These are phyloP conservation scores for Entelurus aequoreus DNA, from an alignment of 2,113 vertebrate species.

Conservation along the genomic window DNA sequence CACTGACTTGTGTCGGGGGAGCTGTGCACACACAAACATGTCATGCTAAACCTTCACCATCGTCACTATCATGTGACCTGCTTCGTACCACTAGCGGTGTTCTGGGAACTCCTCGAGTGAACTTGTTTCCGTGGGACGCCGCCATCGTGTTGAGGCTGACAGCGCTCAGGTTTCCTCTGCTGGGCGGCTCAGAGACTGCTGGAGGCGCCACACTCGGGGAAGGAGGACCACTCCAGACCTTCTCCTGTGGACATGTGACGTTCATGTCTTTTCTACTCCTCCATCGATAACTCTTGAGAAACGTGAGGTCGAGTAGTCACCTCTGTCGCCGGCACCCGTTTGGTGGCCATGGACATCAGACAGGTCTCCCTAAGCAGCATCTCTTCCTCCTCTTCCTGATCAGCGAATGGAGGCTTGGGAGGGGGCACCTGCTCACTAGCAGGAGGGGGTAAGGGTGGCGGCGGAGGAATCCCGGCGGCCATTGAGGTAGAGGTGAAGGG, in stretches of 20 bases:
- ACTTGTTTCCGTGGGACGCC: slow-evolving; percentile 77
- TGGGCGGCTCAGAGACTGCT: slow-evolving; percentile 45
- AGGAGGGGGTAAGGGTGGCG: slow-evolving; percentile 80
- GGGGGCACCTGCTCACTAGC: slow-evolving; percentile 85
- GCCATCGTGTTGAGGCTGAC: slow-evolving; percentile 83
- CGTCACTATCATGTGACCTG: neutral
- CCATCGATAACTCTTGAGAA: neutral
- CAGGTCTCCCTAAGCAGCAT: slow-evolving; percentile 95
- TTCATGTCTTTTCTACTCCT: too few relatives aligned
- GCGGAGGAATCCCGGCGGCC: slow-evolving; percentile 74
- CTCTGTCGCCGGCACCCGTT: slow-evolving; percentile 67
- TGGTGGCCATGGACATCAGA: slow-evolving; percentile 88
- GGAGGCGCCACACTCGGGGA: slow-evolving; percentile 71
- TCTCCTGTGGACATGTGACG: slow-evolving; percentile 61
- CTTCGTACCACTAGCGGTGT: slow-evolving; percentile 64
- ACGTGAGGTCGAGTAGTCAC: slow-evolving; percentile 11
- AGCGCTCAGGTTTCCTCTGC: slow-evolving; percentile 77
- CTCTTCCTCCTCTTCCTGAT: slow-evolving; percentile 97
- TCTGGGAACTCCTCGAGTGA: slow-evolving; percentile 76
- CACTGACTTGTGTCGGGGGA: slow-evolving; percentile 92
- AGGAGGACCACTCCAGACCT: slow-evolving; percentile 76
- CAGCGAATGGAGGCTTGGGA: slow-evolving; percentile 93
- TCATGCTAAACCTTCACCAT: neutral
- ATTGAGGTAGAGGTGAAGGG: slow-evolving; percentile 63
- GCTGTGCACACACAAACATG: slow-evolving; percentile 59